Percentiles rank a stretch among this genome's conserved stretches.
These are phyloP conservation scores for Pachliopta kotzebuea DNA, from an alignment of 2,888 invertebrate species.

Conservation along the genomic window DNA sequence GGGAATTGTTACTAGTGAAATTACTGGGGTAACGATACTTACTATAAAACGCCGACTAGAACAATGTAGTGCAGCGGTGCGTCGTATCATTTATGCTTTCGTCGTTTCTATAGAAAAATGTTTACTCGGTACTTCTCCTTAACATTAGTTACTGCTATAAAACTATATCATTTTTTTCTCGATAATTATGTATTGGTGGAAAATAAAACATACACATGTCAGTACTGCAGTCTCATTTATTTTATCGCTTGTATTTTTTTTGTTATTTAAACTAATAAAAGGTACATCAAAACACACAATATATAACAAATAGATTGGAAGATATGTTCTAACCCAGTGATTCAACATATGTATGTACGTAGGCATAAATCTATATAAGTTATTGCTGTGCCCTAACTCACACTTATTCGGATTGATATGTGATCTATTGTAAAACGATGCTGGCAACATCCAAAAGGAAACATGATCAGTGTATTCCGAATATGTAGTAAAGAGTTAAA, in stretches of 20 bases:
- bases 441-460: conserved; percentile 40
- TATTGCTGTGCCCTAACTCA: conserved; percentile 43
- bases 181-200: not conserved
- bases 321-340: conserved; percentile 65
- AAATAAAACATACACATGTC: conserved; percentile 43
- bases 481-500: conserved; percentile 50
- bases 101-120: too few species aligned
- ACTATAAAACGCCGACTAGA: too few species aligned
- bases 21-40: too few species aligned
- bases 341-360: conserved; percentile 50
- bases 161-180: too few species aligned
- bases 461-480: conserved; percentile 38
- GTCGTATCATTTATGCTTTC: too few species aligned
- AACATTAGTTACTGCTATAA: too few species aligned
- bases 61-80: too few species aligned
- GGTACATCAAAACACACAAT: conserved; percentile 76
- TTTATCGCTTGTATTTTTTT: conserved; percentile 65
- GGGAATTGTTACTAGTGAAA: too few species aligned
- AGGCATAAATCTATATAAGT: conserved; percentile 38
- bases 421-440: conserved; percentile 22
- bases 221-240: conserved; percentile 77
- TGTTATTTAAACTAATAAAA: conserved; percentile 68
- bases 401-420: conserved; percentile 40
- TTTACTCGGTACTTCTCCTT: too few species aligned
- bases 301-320: conserved; percentile 74